Conservation (phyloP, 92 coral and sea anemone species). For the Virgularia gustaviana region DNA sequence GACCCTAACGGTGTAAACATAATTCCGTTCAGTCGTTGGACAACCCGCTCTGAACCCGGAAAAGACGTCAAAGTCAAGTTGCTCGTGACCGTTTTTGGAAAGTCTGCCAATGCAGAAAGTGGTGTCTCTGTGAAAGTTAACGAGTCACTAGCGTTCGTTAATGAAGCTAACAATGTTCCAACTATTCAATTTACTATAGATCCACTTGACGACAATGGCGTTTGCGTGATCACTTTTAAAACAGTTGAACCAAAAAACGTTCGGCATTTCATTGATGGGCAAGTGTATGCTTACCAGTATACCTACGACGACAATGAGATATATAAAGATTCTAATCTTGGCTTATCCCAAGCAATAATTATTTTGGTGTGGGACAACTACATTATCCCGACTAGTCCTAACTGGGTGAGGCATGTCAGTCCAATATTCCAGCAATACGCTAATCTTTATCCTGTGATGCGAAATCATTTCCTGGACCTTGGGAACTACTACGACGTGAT, state of each 20-base stretch:
- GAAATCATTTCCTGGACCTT: constrained; percentile 58
- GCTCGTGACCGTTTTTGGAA: constrained; percentile 63
- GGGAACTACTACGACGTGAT: constrained; percentile 69
- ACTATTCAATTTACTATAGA: background rate
- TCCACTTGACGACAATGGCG: constrained; percentile 53
- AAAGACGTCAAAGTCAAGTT: constrained; percentile 41
- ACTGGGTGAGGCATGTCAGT: constrained; percentile 62
- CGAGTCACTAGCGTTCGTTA: constrained; percentile 13
- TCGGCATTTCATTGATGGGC: constrained; percentile 65
- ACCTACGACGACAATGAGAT: constrained; percentile 9
- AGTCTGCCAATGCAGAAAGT: constrained; percentile 35
- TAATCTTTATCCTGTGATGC: constrained; percentile 73
- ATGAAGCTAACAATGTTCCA: too few relatives aligned
- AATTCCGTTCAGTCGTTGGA: constrained; percentile 60
- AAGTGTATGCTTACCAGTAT: constrained; percentile 38
- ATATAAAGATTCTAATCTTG: background rate
- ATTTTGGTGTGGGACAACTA: constrained; percentile 47
- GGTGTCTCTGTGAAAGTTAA: constrained; percentile 23
- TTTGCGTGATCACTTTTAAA: constrained; percentile 39
- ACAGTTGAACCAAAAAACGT: constrained; percentile 66
- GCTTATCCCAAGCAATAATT: constrained; percentile 39
- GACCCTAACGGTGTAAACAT: constrained; percentile 57
- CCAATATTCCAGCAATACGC: constrained; percentile 79
- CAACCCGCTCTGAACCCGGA: constrained; percentile 50
- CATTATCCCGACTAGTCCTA: constrained; percentile 12